Evolutionary conservation across 2,113 vertebrate genomes (phyloP), one percentile per base, ranked within the genome.

Genomic region (Eulacestoma nigropectus): DNA sequence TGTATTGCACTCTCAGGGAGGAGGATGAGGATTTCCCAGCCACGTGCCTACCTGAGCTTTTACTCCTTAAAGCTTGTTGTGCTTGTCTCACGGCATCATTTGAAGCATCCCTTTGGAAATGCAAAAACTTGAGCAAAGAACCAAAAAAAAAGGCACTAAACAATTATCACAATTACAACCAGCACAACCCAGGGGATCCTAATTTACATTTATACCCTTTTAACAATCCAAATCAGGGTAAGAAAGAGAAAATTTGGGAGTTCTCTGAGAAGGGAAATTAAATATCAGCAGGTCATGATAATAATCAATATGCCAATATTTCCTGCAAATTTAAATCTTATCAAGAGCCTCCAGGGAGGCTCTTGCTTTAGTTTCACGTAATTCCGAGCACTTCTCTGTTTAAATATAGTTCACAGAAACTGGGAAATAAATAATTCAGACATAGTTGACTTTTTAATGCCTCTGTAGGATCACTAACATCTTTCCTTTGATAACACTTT

Each of bases 361-460:
- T 80, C 53, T 92, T 0, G 1, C 26, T 89, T 86, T 33, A 57
- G 56, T 79, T 95, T 57, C 10, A 32, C 49, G 44, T 62, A 68
- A 73, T 84, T 92, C 56, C 7, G 13, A 89, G 37, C 16, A 56
- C 74, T 92, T 57, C 4, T 84, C 60, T 64, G 41, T 37, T 75
- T 72, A 91, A 87, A 92, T 83, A 53, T 47, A 80, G 41, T 60
- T 95, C 69, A 72, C 32, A 79, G 37, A 49, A 92, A 46, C 33
- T 63, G 27, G 72, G 41, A 75, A 90, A 92, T 87, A 89, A 93
- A 49, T 91, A 77, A 89, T 87, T 94, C 81, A 87, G 50, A 25
- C 10, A 19, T 4, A 85, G 60, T 15, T 91, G 63, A 86, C 49
- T 85, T 91, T 87, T 74, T 59, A 44, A 67, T 85, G 60, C 70